Evolutionary conservation across 2,888 invertebrate species (phyloP), one percentile per base, ranked within the genome.

Genomic region (Stenurella melanura): DNA sequence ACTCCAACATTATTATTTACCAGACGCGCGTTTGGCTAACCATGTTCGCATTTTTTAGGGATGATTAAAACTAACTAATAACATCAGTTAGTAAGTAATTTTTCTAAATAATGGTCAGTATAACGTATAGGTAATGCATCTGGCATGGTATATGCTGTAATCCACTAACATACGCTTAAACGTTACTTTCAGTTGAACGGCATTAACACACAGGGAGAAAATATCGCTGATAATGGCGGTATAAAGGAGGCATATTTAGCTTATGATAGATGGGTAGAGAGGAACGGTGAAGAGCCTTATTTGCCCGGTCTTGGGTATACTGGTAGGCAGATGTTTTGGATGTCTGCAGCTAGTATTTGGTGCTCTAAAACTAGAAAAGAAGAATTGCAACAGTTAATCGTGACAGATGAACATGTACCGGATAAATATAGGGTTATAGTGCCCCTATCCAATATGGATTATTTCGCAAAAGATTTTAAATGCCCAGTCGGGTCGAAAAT

Each of bases 151-250:
- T 7, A 73, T 50, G 73, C 71, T 58, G 73, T 70, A 56, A 66
- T 30, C 63, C 74, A 81, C 83, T 83, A 84, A 83, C 85, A 78
- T 74, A 58, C 71, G 77, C 81, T 82, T 78, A 81, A 80, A 75
- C 71, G 78, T 81, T 81, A 78, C 79, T 84, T 90, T 18, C 89
- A 96, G 96, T 88, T 98, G 74, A 97, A 97, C 87, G 98, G 98
- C 75, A 94, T 96, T 81, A 96, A 96, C 87, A 97, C 97, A 0
- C 96, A 97, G 90, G 97, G 97, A 17, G 97, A 98, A 89, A 98
- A 98, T 88, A 97, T 98, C 77, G 98, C 98, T 0, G 98, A 98
- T 88, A 98, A 97, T 88, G 97, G 97, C 7, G 98, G 97, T 5
- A 94, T 97, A 81, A 97, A 97, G 88, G 95, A 97, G 89, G 96